A percentile compares a stretch with the other conserved stretches of the same genome.
These are phyloP conservation scores for Mus spicilegus DNA, from an alignment of 2,113 vertebrate species.

Conservation along the genomic window DNA sequence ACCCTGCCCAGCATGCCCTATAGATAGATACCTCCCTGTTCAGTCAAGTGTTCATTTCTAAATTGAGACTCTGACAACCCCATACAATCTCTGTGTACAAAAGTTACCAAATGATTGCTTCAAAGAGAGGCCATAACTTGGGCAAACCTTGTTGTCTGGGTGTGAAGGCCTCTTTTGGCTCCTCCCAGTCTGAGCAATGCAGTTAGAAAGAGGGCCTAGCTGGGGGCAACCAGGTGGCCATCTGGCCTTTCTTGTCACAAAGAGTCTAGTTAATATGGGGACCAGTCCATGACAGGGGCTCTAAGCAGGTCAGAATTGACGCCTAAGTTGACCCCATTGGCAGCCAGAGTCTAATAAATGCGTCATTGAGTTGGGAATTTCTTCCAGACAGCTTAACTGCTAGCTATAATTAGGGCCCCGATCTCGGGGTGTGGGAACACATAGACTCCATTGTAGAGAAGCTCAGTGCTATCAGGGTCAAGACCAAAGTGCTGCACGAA, in stretches of 20 bases:
- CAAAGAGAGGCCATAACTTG: neutral
- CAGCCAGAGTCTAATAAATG: conserved; percentile 78
- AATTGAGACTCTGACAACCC: neutral
- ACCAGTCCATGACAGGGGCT: conserved; percentile 26
- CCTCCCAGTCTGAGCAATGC: conserved; percentile 27
- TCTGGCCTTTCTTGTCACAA: neutral
- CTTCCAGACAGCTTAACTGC: conserved; percentile 83
- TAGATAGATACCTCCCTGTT: conserved; percentile 14
- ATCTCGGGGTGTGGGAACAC: conserved; percentile 40
- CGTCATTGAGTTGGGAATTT: conserved; percentile 48
- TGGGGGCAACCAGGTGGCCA: conserved; percentile 37
- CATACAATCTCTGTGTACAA: neutral
- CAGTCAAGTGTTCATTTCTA: neutral
- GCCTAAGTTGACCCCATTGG: conserved; percentile 81
- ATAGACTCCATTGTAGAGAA: conserved; percentile 23
- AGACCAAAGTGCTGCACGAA: conserved; percentile 53
- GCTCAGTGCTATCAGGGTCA: conserved; percentile 2
- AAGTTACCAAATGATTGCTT: neutral
- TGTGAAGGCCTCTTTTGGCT: neutral
- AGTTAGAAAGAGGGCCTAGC: neutral
- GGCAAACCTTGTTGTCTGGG: neutral
- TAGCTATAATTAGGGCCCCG: conserved; percentile 80
- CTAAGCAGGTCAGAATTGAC: conserved; percentile 73
- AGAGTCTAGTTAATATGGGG: neutral
- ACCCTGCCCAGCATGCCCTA: neutral